Evolutionary conservation across 2,113 vertebrate genomes (phyloP), one percentile per base, ranked within the genome.

Genomic region (Mirounga angustirostris): DNA sequence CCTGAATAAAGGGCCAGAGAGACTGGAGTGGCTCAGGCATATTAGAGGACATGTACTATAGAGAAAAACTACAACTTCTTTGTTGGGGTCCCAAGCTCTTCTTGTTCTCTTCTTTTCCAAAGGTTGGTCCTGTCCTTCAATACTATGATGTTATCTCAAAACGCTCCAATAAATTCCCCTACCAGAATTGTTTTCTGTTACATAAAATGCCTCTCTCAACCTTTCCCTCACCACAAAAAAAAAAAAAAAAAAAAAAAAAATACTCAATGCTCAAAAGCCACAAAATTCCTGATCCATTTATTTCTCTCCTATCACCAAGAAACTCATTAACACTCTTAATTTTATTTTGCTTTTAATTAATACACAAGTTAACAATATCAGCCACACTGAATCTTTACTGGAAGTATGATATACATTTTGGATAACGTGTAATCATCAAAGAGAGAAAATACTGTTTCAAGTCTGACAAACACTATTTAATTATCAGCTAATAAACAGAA

Each of bases 291-390:
- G 15, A 63, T 71, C 24, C 46, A 59, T 87, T 94, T 43, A 40
- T 71, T 74, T 89, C 19, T 71, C 19, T 78, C 43, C 16, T 91
- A 63, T 21, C 22, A 76, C 52, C 43, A 71, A 84, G 6, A 87
- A 33, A 15, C 6, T 84, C 24, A 43, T n/a, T 40, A 54, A 15
- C 16, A 36, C 7, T 46, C 71, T 61, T 22, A 43, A 28, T 81
- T 71, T 86, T 7, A 40, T n/a, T 79, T 59, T 89, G 7, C 24
- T 46, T 65, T 84, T 87, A 90, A 58, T 91, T 95, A 73, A 93
- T 46, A 84, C 1, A 59, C 24, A 46, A 50, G 11, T 80, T 88
- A 65, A 74, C n/a, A 85, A 8, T 22, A 74, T 36, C 16, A 84
- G 36, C 56, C 30, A 89, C 14, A 14, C 40, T 85, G 63, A 94